phyloP scores from a whole-genome alignment of 2,888 invertebrate species.

The Lucinisca nassula region DNA sequence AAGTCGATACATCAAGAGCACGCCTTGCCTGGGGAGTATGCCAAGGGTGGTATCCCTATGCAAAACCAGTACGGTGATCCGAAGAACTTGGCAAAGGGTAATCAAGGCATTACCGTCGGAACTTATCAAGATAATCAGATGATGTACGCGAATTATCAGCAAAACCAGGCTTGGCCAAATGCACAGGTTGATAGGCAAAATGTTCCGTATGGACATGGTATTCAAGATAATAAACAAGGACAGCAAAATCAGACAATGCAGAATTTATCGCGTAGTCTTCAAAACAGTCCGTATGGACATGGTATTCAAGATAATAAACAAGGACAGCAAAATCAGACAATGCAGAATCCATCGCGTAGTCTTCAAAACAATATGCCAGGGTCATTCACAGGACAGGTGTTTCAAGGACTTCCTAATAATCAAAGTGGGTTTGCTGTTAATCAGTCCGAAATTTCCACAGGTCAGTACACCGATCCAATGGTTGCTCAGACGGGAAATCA shows the following conservation, averaged over 20 bases:
- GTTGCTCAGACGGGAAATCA: not conserved
- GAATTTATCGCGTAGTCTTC: not conserved
- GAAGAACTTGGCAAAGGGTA: not conserved
- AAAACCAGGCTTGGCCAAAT: not conserved
- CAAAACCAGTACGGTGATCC: not conserved
- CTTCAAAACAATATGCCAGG: not conserved
- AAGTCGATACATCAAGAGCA: constrained; percentile 28
- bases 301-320: not conserved
- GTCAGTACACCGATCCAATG: not conserved
- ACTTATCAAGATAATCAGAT: not conserved
- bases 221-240: not conserved
- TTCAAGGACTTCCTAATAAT: not conserved
- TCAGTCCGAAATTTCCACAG: not conserved
- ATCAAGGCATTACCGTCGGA: not conserved
- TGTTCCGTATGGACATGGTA: not conserved
- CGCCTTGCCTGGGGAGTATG: constrained; percentile 61
- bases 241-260: not conserved
- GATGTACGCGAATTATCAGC: not conserved
- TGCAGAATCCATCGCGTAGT: not conserved
- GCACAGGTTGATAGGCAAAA: too few relatives aligned
- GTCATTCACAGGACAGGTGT: not conserved
- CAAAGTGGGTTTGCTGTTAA: not conserved
- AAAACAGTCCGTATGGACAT: not conserved
- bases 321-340: not conserved
- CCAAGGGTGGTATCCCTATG: constrained; percentile 50